Evolutionary conservation across 2,113 vertebrate species (phyloP), one percentile per base, ranked within the genome.

Genomic region (Hippocampus zosterae): DNA sequence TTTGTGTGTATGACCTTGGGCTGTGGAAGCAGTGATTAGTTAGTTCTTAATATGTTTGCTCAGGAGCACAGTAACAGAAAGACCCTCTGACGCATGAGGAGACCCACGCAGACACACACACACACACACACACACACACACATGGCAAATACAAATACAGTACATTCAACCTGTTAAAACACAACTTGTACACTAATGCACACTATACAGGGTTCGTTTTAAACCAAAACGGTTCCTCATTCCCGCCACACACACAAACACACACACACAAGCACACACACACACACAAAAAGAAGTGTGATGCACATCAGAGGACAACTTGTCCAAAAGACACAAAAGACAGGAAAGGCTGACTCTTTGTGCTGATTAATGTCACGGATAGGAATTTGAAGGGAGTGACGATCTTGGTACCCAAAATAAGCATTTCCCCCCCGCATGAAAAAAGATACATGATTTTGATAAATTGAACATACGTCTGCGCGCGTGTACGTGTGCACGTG

Each of bases 1-100:
- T 81, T 72, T 87, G 76, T 89, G 84, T 33, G 79, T 88, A 82
- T 67, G 61, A 18, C 48, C 53, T 75, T 67, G 71, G 77, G 81
- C 87, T 91, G 88, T 90, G 81, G 85, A 90, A 90, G 90, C 87
- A 88, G 85, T 91, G 91, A 92, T 92, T 90, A 89, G 90, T 80
- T 80, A 69, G 70, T 81, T 90, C 87, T 92, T 91, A 92, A 92
- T 91, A 88, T 92, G 89, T 92, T 92, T 92, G 89, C 86, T 82
- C 50, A 89, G 87, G 81, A 86, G 87, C 88, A 84, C 81, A 84
- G 74, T 70, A 66, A 89, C 66, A 90, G 84, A 90, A 91, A 89
- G 87, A 70, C 81, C 69, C 88, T 91, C 87, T 92, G 92, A 92
- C 90, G 90, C 86, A 91, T 72, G 86, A 90, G 84, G 82, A 86